A percentile compares a stretch with the other conserved stretches of the same genome.
phyloP scores from a whole-genome alignment of 2,888 invertebrate genomes.

The Troides helena region DNA sequence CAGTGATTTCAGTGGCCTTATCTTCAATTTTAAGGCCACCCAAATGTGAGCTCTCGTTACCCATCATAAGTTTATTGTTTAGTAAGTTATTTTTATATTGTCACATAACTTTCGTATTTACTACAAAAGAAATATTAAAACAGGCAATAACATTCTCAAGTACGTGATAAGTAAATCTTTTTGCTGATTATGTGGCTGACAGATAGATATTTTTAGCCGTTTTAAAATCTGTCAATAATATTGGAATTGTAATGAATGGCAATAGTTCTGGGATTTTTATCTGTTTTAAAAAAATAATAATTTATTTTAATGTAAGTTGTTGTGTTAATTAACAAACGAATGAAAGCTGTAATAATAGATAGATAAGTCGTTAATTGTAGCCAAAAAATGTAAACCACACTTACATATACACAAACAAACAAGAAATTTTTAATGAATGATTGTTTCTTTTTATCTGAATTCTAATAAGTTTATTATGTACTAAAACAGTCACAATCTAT shows the following conservation, averaged over 20 bases:
- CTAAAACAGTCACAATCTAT: too few relatives aligned
- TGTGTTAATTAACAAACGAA: neutral
- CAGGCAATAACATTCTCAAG: neutral
- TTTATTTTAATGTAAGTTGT: neutral
- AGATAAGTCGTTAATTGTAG: too few relatives aligned
- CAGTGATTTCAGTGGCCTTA: conserved; percentile 87
- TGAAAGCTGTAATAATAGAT: too few relatives aligned
- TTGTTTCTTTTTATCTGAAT: too few relatives aligned
- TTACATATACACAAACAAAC: too few relatives aligned
- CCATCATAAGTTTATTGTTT: conserved; percentile 77
- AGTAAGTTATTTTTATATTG: neutral
- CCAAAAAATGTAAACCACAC: too few relatives aligned
- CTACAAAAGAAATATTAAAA: neutral
- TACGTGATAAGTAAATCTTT: neutral
- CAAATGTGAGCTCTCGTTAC: conserved; percentile 87
- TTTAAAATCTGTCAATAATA: neutral
- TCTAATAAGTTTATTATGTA: too few relatives aligned
- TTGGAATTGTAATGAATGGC: neutral
- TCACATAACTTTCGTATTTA: neutral
- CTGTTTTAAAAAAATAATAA: neutral
- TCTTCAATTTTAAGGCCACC: conserved; percentile 87
- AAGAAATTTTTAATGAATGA: too few relatives aligned
- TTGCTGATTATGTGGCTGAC: conserved; percentile 14
- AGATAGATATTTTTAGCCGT: neutral
- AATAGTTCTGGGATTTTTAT: neutral